Conservation (phyloP, 2,888 invertebrate genomes). For the Melieria omissa region DNA sequence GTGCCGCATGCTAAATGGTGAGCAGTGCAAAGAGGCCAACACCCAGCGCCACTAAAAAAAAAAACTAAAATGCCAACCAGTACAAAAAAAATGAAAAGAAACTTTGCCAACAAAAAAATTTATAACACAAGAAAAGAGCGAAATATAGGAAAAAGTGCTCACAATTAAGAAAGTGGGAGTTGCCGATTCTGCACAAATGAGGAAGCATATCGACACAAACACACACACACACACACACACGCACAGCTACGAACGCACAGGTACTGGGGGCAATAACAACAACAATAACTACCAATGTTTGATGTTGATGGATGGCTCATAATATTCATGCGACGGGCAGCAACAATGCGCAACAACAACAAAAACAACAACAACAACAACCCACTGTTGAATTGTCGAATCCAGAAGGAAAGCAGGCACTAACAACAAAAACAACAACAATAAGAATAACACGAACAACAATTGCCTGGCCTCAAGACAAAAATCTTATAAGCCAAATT, state of each 20-base stretch:
- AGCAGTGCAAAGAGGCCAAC: too few relatives aligned
- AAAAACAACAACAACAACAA: not conserved
- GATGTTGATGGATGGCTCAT: conserved; percentile 61
- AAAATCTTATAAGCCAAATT: conserved; percentile 39
- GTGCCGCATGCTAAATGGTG: too few relatives aligned
- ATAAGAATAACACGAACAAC: not conserved
- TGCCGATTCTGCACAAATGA: conserved; percentile 49
- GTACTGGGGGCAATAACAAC: conserved; percentile 35
- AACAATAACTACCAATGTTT: conserved; percentile 41
- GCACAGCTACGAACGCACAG: conserved; percentile 31
- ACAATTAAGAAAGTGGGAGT: conserved; percentile 60
- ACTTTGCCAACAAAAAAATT: conserved; percentile 18
- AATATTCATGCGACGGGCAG: conserved; percentile 47
- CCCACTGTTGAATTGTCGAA: not conserved
- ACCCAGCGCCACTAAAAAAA: not conserved
- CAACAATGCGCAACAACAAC: conserved; percentile 15
- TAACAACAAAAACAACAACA: conserved; percentile 6
- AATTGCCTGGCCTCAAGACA: conserved; percentile 21
- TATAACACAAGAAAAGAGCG: conserved; percentile 12
- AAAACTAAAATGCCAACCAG: conserved; percentile 10
- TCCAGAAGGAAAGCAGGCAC: not conserved
- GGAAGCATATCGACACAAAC: conserved; percentile 41
- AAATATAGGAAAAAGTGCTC: conserved; percentile 25
- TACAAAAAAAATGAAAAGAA: not conserved
- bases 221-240: conserved; percentile 36